A percentile compares a stretch with the other conserved stretches of the same genome.
phyloP scores from a whole-genome alignment of 2,888 invertebrate genomes.

The Vesta saturnalis region DNA sequence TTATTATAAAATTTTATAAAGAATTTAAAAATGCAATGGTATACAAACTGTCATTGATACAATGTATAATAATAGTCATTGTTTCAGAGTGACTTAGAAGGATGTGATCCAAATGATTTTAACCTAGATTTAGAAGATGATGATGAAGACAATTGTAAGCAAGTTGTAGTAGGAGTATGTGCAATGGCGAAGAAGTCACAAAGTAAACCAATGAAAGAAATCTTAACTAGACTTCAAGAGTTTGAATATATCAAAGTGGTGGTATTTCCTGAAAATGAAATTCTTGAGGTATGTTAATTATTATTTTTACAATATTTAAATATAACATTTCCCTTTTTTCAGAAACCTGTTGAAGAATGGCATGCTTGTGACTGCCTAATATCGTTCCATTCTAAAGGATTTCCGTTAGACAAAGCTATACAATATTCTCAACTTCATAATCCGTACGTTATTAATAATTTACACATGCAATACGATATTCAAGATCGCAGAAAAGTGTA shows the following conservation, averaged over 20 bases:
- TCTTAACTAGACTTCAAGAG: constrained; percentile 93
- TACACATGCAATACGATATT: constrained; percentile 98
- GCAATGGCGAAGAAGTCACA: constrained; percentile 99
- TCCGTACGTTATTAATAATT: constrained; percentile 97
- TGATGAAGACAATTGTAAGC: constrained; percentile 75
- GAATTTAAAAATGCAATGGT: no score
- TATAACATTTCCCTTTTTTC: no score
- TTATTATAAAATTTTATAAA: no score
- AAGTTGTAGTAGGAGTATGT: constrained; percentile 97
- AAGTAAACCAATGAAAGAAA: constrained; percentile 99
- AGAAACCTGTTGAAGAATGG: constrained; percentile 98
- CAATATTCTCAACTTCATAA: constrained; percentile 92
- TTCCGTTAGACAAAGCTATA: constrained; percentile 97
- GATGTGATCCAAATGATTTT: constrained; percentile 71
- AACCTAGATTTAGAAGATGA: constrained; percentile 61
- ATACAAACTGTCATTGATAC: no score
- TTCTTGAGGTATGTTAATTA: constrained; percentile 77
- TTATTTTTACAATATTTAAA: background rate
- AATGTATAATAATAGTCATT: background rate
- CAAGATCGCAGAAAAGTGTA: constrained; percentile 96
- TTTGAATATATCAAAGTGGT: constrained; percentile 96
- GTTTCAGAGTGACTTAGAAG: constrained; percentile 79
- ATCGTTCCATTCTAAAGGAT: constrained; percentile 98
- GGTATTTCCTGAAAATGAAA: constrained; percentile 96
- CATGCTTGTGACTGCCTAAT: constrained; percentile 97